Base-by-base conservation (phyloP, 2,113 vertebrate genomes). In the Etia nguti region DNA sequence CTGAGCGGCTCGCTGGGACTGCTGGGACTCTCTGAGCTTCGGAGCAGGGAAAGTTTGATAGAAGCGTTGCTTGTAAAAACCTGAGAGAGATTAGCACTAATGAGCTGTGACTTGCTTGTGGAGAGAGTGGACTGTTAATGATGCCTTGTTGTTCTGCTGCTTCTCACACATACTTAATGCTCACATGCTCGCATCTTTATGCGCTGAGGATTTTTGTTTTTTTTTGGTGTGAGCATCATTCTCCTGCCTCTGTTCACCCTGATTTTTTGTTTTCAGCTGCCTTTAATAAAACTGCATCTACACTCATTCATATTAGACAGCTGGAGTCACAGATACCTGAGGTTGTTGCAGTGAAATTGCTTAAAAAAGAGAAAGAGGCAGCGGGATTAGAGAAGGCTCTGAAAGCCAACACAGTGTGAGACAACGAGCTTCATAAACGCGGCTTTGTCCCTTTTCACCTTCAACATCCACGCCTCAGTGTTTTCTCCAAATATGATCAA, bases 371-470 rank as follows among this genome's bases (percentile, higher is more conserved):
- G 48, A 5, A 68, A 85, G 43, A 83, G 6, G 12, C 79, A 38
- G 57, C 31, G 4, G 75, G 84, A 86, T 90, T 89, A 86, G 31
- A 86, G 57, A 85, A 77, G 22, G 57, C 73, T 85, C 84, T 77
- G 56, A 88, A 73, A 86, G 60, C 81, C 83, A 48, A 55, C 83
- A 57, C 22, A 7, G 46, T 86, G 80, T 83, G 82, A 43, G 24
- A 43, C 38, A n/a, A 60, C 12, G 36, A 73, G 75, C 73, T 77
- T n/a, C 7, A 6, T 43, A 77, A 81, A 55, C 48, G 16, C 0
- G n/a, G 48, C 86, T 93, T 90, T 86, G 89, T 93, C 93, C 85
- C 81, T 85, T 89, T 79, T 93, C 84, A 93, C 92, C 92, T 92
- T 92, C 90, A 90, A 43, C 77, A 62, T 56, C 52, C 60, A 26